A percentile compares a stretch with the other conserved stretches of the same genome.
phyloP scores from a whole-genome alignment of 2,888 invertebrate genomes.

The Chromoteleia sp. region DNA sequence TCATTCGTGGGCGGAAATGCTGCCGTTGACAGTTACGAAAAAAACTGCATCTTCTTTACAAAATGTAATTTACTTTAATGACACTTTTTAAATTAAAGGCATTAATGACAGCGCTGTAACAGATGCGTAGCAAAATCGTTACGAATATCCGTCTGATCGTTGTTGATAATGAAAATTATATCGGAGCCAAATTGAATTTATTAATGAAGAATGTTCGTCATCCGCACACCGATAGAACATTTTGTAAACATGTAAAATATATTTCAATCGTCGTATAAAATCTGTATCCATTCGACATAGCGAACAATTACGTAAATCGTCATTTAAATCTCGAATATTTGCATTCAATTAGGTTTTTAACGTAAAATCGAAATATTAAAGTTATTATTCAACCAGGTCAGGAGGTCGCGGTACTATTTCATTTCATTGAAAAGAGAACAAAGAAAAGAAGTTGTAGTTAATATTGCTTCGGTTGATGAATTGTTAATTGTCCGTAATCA shows the following conservation, averaged over 20 bases:
- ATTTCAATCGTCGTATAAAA: conserved; percentile 34
- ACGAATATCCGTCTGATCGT: conserved; percentile 9
- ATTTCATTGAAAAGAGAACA: conserved; percentile 9
- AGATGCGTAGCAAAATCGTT: conserved; percentile 2
- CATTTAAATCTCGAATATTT: conserved; percentile 40
- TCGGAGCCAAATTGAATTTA: conserved; percentile 26
- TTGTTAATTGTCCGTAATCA: conserved; percentile 1
- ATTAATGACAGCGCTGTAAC: neutral
- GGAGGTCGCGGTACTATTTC: neutral
- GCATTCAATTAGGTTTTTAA: conserved; percentile 28
- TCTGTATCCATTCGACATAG: conserved; percentile 10
- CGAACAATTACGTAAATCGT: conserved; percentile 13
- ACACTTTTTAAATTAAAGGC: conserved; percentile 1
- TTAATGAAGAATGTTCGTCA: conserved; percentile 32
- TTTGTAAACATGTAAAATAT: conserved; percentile 25
- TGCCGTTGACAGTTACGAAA: conserved; percentile 22
- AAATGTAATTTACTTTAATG: conserved; percentile 15
- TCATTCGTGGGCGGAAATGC: conserved; percentile 4
- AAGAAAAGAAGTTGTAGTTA: conserved; percentile 2
- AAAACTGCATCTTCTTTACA: conserved; percentile 4
- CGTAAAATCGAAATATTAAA: conserved; percentile 10
- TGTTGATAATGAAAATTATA: conserved; percentile 13
- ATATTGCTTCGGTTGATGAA: neutral
- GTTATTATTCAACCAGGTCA: conserved; percentile 18
- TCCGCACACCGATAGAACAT: conserved; percentile 3